Evolutionary conservation across 2,888 invertebrate genomes (phyloP), one percentile per base, ranked within the genome.

Genomic region (Mechanitis messenoides): DNA sequence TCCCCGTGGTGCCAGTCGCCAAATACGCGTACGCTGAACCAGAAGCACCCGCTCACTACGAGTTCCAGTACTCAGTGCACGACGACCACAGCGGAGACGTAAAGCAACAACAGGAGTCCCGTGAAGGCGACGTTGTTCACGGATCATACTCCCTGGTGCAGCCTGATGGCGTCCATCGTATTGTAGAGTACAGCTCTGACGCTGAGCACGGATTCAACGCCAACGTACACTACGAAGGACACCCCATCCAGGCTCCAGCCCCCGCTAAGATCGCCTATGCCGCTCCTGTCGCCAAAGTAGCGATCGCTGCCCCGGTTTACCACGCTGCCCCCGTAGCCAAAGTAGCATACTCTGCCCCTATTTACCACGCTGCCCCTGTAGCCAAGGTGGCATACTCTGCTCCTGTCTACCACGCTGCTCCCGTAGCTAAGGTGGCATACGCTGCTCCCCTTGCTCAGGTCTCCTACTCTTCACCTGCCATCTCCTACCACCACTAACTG

Each of bases 71-170:
- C 79, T 83, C 85, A 61, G 86, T 89, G 60, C 84, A 87, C 28
- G 50, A 50, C 6, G 28, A 28, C 6, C 28, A 50, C 20, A 50
- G 50, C 28, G 50, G 50, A 6, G 89, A 90, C 74, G 74, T 86
- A 67, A 90, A 90, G 74, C 77, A 87, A 69, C 88, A 88, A 76
- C 79, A 85, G 69, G 89, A 89, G 68, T 72, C 78, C 60, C 88
- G 89, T 67, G 70, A 74, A 67, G 88, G 88, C 1, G 85, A 89
- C 71, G 74, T 72, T 62, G 85, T 89, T 54, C 85, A 85, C 53
- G 88, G 89, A 64, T 84, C 81, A 38, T 89, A 89, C 80, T 87
- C 89, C 11, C 80, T 89, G 11, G 76, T 89, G 45, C 88, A 50
- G 2, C 50, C 50, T 28, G 50, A 50, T n/a, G 62, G 64, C 55